Base-by-base conservation (phyloP, 2,888 invertebrate species). In the Fragum whitleyi region DNA sequence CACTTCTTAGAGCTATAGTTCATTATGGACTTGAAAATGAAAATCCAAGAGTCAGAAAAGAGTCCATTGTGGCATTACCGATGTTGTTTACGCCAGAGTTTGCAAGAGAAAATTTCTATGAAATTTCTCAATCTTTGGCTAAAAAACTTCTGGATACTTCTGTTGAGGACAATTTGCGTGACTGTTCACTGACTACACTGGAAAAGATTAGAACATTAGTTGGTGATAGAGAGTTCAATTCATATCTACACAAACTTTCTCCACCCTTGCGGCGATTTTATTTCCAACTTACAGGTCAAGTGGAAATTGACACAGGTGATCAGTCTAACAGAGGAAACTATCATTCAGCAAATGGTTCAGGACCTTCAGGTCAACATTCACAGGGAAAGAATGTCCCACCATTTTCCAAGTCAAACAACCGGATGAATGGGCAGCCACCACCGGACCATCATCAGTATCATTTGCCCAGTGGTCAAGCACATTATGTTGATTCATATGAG, bases 21-120 rank as follows among this genome's bases (percentile, higher is more conserved):
- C 85, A 90, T 26, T 91, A 92, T 85, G 95, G 94, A 23, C 79
- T 95, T 23, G 93, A 94, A 81, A 91, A 92, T 79, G 87, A 89
- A 39, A 93, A 94, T 75, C 77, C 89, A 19, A 84, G 88, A 42
- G 91, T 94, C 14, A 87, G 92, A 84, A 94, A 93, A 88, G 94
- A 94, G 72, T 91, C 94, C 21, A 92, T 94, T 28, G 89, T 92
- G 68, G 92, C 94, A 29, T 78, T 95, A 26, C 94, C 94, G 19
- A 90, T 94, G 86, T 86, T 95, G 28, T 93, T 95, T 69, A 93
- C 94, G 9, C 92, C 92, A 42, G 94, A 95, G 75, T 94, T 94
- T 81, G 87, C 92, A 76, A 87, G 91, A 39, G 93, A 93, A 76
- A 93, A 95, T 77, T 92, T 93, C 79, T 91, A 88, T 72, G 93